Percentiles rank a stretch among this genome's conserved stretches.
phyloP scores from a whole-genome alignment of 2,797 vertebrate genomes.

The Tapirus indicus region DNA sequence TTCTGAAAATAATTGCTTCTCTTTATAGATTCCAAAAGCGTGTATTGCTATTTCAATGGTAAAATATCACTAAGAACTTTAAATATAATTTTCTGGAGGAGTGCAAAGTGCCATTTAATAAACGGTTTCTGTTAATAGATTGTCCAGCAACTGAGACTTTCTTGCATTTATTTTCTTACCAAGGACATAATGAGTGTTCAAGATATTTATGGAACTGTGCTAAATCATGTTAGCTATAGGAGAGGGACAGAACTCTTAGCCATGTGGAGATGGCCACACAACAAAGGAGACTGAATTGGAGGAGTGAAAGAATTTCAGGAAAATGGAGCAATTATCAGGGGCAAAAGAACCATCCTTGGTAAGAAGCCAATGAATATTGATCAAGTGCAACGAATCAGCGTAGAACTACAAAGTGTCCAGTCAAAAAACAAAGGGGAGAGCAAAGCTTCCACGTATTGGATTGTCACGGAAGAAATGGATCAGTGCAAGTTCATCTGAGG shows the following conservation, averaged over 20 bases:
- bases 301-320: neutral
- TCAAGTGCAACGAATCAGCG: neutral
- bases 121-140: conserved; percentile 43
- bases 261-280: neutral
- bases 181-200: neutral
- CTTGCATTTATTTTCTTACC: conserved; percentile 58
- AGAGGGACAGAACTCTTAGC: neutral
- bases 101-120: conserved; percentile 56
- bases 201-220: neutral
- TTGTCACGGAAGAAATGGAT: neutral
- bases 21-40: conserved; percentile 46
- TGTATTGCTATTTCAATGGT: conserved; percentile 42
- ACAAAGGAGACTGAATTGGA: neutral
- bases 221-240: neutral
- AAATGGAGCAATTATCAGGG: neutral
- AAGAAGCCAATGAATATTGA: neutral
- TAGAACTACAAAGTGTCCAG: neutral
- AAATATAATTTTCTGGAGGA: conserved; percentile 51
- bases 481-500: neutral
- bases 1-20: conserved; percentile 64
- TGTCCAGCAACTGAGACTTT: conserved; percentile 59
- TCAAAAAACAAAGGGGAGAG: neutral
- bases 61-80: conserved; percentile 52
- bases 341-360: neutral
- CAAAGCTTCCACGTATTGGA: neutral